Conservation (phyloP, 35 echinoderm and acorn worm genomes). For the Chiridota heheva region DNA sequence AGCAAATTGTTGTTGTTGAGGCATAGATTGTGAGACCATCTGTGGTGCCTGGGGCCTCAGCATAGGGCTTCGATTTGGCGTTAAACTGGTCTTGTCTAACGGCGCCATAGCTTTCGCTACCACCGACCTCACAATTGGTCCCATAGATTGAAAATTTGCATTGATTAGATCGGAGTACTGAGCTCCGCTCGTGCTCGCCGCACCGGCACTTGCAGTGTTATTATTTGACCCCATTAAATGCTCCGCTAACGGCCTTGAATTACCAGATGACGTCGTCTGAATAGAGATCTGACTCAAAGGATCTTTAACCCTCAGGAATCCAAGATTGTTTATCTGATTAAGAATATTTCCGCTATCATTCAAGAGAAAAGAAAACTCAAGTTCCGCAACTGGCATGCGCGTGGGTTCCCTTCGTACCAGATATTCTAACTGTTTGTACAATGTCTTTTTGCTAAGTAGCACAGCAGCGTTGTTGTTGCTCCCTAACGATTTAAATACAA, state of each 20-base stretch:
- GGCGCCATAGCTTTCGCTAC: slow-evolving; percentile 15
- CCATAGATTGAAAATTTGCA: slow-evolving; percentile 35
- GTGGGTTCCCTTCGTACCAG: slow-evolving; percentile 59
- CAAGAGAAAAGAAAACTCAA: slow-evolving; percentile 65
- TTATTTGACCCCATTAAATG: no score
- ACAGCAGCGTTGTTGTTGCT: slow-evolving; percentile 61
- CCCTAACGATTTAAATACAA: slow-evolving; percentile 36
- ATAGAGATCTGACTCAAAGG: slow-evolving; percentile 1
- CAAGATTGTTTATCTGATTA: slow-evolving; percentile 5
- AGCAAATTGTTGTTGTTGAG: no score
- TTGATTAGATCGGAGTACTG: slow-evolving; percentile 16
- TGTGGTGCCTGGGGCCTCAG: no score
- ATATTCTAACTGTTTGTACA: slow-evolving; percentile 64
- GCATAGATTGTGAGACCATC: no score
- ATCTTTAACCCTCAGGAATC: slow-evolving; percentile 19
- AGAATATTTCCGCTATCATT: slow-evolving; percentile 50
- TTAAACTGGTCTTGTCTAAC: slow-evolving; percentile 20
- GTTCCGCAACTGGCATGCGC: slow-evolving; percentile 59
- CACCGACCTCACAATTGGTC: slow-evolving; percentile 7
- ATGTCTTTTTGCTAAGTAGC: slow-evolving; percentile 52
- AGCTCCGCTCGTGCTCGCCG: no score
- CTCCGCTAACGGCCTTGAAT: no score
- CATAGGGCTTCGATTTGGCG: no score
- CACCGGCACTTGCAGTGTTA: no score
- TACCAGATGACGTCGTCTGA: no score